These are phyloP conservation scores for Rhaphigaster nebulosa DNA, from an alignment of 2,888 invertebrate species.

Conservation along the genomic window DNA sequence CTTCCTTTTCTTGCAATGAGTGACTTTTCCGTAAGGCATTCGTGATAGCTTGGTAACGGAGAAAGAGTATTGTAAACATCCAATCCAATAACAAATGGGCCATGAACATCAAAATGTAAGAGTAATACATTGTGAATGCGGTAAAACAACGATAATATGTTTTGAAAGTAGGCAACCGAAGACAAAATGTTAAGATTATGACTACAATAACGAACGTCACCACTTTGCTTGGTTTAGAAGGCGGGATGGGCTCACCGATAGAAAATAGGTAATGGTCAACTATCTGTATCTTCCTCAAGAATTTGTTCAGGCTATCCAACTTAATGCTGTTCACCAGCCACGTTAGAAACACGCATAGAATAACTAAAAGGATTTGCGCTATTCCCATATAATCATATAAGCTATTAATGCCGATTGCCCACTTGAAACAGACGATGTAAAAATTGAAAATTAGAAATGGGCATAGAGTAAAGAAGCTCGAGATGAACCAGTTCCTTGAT, in stretches of 20 bases:
- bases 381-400: not conserved
- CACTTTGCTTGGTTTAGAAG: not conserved
- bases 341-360: not conserved
- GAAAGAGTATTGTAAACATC: not conserved
- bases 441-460: not conserved
- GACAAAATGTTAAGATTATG: not conserved
- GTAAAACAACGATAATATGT: not conserved
- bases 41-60: not conserved
- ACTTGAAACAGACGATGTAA: not conserved
- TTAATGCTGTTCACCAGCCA: not conserved
- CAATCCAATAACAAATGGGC: not conserved
- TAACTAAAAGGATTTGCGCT: not conserved
- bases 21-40: not conserved
- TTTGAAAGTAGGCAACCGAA: not conserved
- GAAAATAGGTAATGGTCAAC: not conserved
- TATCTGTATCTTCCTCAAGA: not conserved
- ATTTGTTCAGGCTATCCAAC: not conserved
- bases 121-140: not conserved
- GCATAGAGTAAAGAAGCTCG: not conserved
- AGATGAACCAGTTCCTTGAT: not conserved
- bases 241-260: not conserved
- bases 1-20: not conserved
- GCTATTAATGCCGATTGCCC: not conserved
- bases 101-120: not conserved
- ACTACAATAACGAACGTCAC: not conserved